Conservation (phyloP, 2,888 invertebrate genomes). For the Eristalinus sepulchralis region DNA sequence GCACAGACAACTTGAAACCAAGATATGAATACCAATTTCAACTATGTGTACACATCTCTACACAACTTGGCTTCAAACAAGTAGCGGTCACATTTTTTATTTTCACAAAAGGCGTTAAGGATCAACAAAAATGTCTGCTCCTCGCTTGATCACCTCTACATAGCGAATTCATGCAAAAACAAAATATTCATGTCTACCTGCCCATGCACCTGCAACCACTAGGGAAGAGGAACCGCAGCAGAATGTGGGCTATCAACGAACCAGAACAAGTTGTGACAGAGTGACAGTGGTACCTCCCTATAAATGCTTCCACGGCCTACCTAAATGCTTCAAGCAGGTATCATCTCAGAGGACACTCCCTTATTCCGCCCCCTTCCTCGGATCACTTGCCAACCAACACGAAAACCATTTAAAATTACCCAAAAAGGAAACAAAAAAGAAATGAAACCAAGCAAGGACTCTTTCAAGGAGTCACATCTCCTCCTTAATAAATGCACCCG, state of each 20-base stretch:
- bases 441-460: conserved; percentile 22
- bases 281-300: background rate
- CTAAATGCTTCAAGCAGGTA: background rate
- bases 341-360: background rate
- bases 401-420: conserved; percentile 42
- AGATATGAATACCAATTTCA: too few species aligned
- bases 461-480: conserved; percentile 19
- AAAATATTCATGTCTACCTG: too few species aligned
- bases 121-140: background rate
- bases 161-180: background rate
- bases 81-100: too few species aligned
- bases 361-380: background rate
- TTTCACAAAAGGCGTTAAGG: too few species aligned
- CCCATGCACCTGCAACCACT: background rate
- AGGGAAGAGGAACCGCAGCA: background rate
- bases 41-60: too few species aligned
- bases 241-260: background rate
- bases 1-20: too few species aligned
- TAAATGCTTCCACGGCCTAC: background rate
- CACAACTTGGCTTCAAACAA: too few species aligned
- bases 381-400: conserved; percentile 36
- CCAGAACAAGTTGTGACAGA: background rate
- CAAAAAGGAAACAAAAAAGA: background rate
- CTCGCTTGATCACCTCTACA: background rate
- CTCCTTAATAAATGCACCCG: background rate